Base-by-base conservation (phyloP, 2,888 invertebrate species). In the Acronicta psi region DNA sequence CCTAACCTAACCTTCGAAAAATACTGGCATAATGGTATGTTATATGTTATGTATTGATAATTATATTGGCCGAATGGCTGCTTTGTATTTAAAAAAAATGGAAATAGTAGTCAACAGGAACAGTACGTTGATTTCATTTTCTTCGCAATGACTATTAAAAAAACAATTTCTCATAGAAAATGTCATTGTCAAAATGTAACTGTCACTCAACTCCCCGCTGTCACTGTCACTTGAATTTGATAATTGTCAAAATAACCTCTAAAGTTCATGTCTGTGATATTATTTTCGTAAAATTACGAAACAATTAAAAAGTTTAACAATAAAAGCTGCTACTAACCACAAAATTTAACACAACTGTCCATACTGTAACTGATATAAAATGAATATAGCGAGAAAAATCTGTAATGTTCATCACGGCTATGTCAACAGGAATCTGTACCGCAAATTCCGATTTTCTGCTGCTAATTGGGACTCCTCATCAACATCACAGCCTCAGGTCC, bases 341-440 rank as follows among this genome's bases (percentile, higher is more conserved):
- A 57, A 47, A 18, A 37, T 44, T 59, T 20, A 20, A 37, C 8
- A 3, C 2, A 11, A 4, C 6, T 16, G 8, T 1, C 25, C 1
- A 34, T 16, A 9, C 7, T 37, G 11, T 1, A 16, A 11, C 0
- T 8, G 11, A 61, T 40, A 18, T 18, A 83, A 51, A 63, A 94
- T 94, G 93, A 92, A 93, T 87, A 84, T 92, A 69, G 89, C 90
- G 0, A 89, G 91, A 20, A 85, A 84, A 81, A 62, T 92, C 7
- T 86, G 82, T 59, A 73, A 77, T 31, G 67, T 83, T 2, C 85
- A 84, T 7, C 83, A 85, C 42, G 82, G 83, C 74, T 86, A 78
- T 71, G 71, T 89, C 61, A 80, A 83, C 14, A 82, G 82, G 51
- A 86, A 75, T 53, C 67, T 90, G 2, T 83, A 80, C 61, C 81